Evolutionary conservation across 2,113 vertebrate species (phyloP).

Genomic region (Bostrychus sinensis): DNA sequence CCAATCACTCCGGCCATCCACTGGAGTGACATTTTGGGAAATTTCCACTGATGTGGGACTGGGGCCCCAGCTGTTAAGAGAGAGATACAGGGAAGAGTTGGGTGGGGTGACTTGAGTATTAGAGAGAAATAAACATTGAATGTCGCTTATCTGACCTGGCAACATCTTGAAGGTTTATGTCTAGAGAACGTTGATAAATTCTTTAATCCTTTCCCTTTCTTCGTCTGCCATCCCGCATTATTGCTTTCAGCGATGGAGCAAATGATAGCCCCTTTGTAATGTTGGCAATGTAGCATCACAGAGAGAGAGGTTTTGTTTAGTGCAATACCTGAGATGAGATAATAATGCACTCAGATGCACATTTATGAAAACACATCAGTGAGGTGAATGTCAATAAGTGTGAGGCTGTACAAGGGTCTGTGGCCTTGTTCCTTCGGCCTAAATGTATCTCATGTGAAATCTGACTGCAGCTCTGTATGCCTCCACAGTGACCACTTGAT

Average conservation of each 20-base stretch:
- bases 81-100: constrained; percentile 31
- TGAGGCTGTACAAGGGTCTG: not conserved
- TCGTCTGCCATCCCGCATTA: constrained; percentile 32
- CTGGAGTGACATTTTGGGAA: constrained; percentile 70
- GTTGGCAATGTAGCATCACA: constrained; percentile 29
- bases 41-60: constrained; percentile 68
- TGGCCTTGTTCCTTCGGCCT: constrained; percentile 18
- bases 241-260: constrained; percentile 53
- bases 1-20: constrained; percentile 46
- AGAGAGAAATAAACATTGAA: constrained; percentile 27
- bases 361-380: constrained; percentile 29
- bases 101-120: constrained; percentile 36
- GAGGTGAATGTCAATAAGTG: constrained; percentile 15
- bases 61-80: constrained; percentile 64
- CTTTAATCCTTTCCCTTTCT: constrained; percentile 38
- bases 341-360: constrained; percentile 26
- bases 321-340: constrained; percentile 40
- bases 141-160: constrained; percentile 66
- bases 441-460: not conserved
- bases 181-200: constrained; percentile 55
- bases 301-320: constrained; percentile 43
- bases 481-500: constrained; percentile 8
- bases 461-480: not conserved
- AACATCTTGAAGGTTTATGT: constrained; percentile 52
- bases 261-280: constrained; percentile 40